Base-by-base conservation (phyloP, 2,888 invertebrate species). In the Synanthedon andrenaeformis region DNA sequence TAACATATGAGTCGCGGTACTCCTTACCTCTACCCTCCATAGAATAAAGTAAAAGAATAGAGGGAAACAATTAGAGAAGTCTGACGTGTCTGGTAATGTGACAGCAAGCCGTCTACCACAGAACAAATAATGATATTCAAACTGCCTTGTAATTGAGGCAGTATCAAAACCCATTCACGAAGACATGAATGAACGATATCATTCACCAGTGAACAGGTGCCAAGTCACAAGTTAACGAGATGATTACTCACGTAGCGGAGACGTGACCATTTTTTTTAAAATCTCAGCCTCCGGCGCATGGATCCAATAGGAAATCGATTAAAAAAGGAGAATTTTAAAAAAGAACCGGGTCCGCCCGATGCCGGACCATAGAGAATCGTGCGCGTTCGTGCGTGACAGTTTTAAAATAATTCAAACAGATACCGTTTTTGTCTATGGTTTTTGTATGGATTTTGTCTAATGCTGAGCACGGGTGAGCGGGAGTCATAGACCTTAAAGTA, bases 141-240 rank as follows among this genome's bases (percentile, higher is more conserved):
- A 13, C 14, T 45, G 14, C 4, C 45, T 45, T 14, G 45, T 45
- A 45, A 45, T 45, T 45, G 45, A 45, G 13, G 45, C 45, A 45
- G 13, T 6, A 35, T 35, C 35, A 10, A n/a, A 45, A 13, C 45
- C 45, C 58, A 61, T 55, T 54, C 53, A 62, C 54, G 42, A 35
- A 13, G 35, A 49, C 54, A 52, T 56, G 54, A 56, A 56, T 56
- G 56, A 45, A 52, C 51, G 49, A 23, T 23, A 49, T 49, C 49
- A 49, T 49, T 49, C 49, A 49, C 49, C 55, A 53, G 60, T 62
- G 60, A 53, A 58, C 67, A 65, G 65, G 66, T 67, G 65, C 59
- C 63, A 77, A 78, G 74, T 80, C 79, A 81, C 79, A 69, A 77
- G 74, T 72, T 74, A 80, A 79, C 79, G 53, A 78, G 76, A 65